phyloP scores from a whole-genome alignment of 2,888 invertebrate genomes.

The Lamellibrachia columna region DNA sequence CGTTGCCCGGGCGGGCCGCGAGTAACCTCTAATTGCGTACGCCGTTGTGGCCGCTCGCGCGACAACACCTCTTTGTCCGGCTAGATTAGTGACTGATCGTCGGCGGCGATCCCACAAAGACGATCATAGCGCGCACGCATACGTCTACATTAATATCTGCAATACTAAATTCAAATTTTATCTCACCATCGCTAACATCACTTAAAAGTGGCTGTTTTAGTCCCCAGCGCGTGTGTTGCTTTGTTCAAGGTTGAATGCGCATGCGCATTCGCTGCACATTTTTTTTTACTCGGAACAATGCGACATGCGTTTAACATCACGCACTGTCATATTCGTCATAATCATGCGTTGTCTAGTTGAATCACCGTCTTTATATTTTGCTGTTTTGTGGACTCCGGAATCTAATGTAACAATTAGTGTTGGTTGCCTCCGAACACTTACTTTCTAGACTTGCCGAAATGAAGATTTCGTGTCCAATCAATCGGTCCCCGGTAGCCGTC shows the following conservation, averaged over 20 bases:
- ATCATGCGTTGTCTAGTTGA: no score
- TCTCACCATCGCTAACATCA: neutral
- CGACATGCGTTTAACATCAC: neutral
- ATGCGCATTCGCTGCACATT: neutral
- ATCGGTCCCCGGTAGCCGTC: neutral
- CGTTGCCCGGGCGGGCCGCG: neutral
- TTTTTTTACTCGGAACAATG: neutral
- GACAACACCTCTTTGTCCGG: constrained; percentile 12
- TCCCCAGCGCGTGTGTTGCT: neutral
- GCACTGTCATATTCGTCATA: neutral
- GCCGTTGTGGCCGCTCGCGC: neutral
- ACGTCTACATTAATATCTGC: neutral
- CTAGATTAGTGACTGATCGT: neutral
- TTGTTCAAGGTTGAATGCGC: neutral
- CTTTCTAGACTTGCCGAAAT: neutral
- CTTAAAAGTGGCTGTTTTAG: neutral
- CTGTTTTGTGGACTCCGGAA: neutral
- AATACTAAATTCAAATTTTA: neutral
- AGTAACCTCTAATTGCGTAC: constrained; percentile 4
- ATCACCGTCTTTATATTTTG: no score
- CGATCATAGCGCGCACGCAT: neutral
- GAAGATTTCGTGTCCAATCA: neutral
- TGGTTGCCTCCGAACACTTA: neutral
- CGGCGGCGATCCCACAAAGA: neutral
- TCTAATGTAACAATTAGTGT: neutral